Conservation (phyloP, 2,113 vertebrate species). For the Sterrhoptilus dennistouni region DNA sequence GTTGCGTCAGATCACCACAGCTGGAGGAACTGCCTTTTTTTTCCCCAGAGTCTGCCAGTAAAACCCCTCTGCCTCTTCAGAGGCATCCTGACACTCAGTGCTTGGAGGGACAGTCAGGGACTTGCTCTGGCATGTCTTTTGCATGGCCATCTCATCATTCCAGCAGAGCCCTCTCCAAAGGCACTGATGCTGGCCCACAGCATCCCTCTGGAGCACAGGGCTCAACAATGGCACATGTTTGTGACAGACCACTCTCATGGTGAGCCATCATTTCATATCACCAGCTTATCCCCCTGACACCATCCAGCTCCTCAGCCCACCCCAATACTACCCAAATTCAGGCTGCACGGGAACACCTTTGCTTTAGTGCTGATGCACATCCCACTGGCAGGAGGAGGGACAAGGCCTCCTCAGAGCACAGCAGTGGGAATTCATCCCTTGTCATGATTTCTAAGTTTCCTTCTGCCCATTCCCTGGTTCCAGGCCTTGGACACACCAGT, state of each 20-base stretch:
- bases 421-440: background rate
- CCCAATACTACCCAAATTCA: background rate
- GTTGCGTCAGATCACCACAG: fast-evolving
- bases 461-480: background rate
- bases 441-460: background rate
- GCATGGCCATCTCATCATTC: fast-evolving
- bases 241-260: background rate
- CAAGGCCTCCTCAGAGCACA: background rate
- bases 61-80: background rate
- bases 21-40: background rate
- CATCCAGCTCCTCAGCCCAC: background rate
- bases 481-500: background rate
- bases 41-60: background rate
- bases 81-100: fast-evolving
- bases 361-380: background rate
- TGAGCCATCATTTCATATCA: background rate
- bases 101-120: background rate
- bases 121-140: fast-evolving
- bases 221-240: background rate
- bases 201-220: background rate
- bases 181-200: background rate
- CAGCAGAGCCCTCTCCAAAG: background rate
- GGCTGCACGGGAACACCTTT: fast-evolving
- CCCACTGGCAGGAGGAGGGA: background rate
- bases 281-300: background rate